Conservation (phyloP, 2,888 invertebrate species). For the Perithous albicinctus region DNA sequence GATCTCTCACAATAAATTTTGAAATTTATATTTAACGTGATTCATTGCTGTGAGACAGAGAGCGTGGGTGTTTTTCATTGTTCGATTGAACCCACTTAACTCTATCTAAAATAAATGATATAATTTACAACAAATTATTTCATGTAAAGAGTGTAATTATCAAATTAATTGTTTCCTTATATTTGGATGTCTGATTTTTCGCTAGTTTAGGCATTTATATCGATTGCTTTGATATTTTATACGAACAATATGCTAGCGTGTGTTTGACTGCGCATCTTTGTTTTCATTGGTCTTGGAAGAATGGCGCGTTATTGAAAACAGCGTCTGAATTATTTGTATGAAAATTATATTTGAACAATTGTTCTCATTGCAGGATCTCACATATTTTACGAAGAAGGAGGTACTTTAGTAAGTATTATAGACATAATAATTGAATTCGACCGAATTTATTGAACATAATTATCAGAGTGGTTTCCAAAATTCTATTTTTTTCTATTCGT, state of each 20-base stretch:
- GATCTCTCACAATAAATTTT: background rate
- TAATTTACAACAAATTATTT: background rate
- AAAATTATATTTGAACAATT: conserved; percentile 47
- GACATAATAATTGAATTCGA: background rate
- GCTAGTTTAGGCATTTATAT: conserved; percentile 11
- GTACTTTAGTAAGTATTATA: conserved; percentile 92
- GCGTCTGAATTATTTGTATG: background rate
- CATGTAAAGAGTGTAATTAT: no score
- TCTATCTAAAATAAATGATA: background rate
- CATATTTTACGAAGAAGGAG: conserved; percentile 97
- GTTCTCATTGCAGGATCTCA: conserved; percentile 90
- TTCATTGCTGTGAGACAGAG: background rate
- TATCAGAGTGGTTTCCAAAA: no score
- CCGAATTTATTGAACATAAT: no score
- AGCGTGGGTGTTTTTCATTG: conserved; percentile 14
- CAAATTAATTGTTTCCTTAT: no score
- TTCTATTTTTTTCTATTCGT: no score
- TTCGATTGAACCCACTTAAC: background rate
- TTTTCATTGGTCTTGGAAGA: conserved; percentile 31
- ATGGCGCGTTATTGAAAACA: conserved; percentile 23
- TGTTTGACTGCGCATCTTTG: conserved; percentile 1
- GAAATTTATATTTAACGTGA: background rate
- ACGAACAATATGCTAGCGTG: background rate
- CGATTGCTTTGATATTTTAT: conserved; percentile 57
- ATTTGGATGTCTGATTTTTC: background rate